Evolutionary conservation across 1,140 invertebrate species (phyloP), one percentile per base, ranked within the genome.

Genomic region (Drosophila nasuta): DNA sequence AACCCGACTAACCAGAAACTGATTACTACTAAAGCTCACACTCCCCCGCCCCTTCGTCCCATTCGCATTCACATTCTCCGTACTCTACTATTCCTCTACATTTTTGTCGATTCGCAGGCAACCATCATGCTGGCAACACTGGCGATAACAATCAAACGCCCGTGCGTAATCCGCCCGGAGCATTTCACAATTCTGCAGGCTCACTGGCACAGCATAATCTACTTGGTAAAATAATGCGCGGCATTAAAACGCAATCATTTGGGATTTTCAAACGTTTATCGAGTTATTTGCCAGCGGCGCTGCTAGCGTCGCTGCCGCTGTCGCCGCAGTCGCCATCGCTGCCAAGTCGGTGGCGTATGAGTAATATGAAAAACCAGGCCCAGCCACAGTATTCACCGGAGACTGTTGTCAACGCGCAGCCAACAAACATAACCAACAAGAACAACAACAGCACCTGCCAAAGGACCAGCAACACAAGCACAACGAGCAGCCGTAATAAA

Each of bases 161-260:
- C 71, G 82, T 92, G 79, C 92, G 92, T 89, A 92, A 92, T 92
- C 91, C 92, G 77, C 92, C 92, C 60, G 92, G 91, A 83, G 92
- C 92, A 91, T 92, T 92, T 83, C 92, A 92, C 88, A 92, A 92
- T 89, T 88, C 83, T 74, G 91, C 91, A 79, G 81, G 79, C 82
- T 81, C 91, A 88, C 82, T 92, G 88, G 88, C 87, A 79, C 87
- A 91, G 79, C 79, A 91, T 91, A 92, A 92, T 92, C 91, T 91
- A 92, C 87, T 92, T 82, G 91, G 79, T 79, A 79, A 89, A 79
- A 91, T 92, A 91, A 91, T 91, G 82, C 91, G 86, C 76, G 83
- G 91, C 91, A 92, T 92, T 92, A 92, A 92, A 92, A 92, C 91
- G 91, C 91, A 92, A 92, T 92, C 91, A 92, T 91, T 92, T 86